Conservation (phyloP, 2,797 vertebrate genomes). For the Prunella strophiata region DNA sequence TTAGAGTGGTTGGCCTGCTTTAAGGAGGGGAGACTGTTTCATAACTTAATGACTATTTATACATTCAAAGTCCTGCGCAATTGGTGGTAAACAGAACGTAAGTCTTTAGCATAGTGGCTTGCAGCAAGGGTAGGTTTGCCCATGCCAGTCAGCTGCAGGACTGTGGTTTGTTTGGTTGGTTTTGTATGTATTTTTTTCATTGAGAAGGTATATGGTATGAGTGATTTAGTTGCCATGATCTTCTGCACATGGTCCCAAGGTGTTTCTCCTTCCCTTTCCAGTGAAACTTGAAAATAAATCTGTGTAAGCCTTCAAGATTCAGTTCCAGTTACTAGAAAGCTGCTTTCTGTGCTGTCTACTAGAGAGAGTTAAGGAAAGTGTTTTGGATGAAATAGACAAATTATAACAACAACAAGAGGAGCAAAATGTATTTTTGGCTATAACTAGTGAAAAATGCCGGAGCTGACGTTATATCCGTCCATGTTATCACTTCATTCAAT, state of each 20-base stretch:
- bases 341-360: neutral
- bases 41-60: slow-evolving; percentile 50
- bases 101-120: neutral
- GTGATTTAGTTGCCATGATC: neutral
- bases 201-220: neutral
- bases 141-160: neutral
- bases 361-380: neutral
- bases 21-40: slow-evolving; percentile 18
- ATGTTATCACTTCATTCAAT: neutral
- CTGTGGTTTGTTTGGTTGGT: neutral
- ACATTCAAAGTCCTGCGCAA: neutral
- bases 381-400: neutral
- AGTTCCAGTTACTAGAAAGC: neutral
- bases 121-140: neutral
- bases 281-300: neutral
- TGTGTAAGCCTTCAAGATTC: neutral
- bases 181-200: neutral
- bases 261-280: neutral
- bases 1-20: slow-evolving; percentile 3
- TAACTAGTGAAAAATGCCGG: slow-evolving; percentile 26
- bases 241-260: neutral
- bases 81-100: slow-evolving; percentile 18
- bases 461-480: neutral
- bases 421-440: slow-evolving; percentile 37
- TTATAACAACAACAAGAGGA: neutral